phyloP scores from a whole-genome alignment of 2,113 vertebrate species.

The Eulemur macaco region DNA sequence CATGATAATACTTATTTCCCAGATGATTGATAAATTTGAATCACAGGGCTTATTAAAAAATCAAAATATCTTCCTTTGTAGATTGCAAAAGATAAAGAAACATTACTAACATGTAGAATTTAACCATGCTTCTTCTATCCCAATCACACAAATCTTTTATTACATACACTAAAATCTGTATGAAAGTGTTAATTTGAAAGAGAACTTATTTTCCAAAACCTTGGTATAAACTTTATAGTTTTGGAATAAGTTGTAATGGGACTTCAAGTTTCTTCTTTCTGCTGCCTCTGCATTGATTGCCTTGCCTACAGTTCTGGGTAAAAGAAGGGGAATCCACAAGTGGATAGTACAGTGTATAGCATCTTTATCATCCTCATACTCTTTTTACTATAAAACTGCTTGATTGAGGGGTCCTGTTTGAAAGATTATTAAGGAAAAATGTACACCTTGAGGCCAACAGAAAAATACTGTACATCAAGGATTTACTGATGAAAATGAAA shows the following conservation, averaged over 20 bases:
- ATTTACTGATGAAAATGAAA: neutral
- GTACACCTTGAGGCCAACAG: neutral
- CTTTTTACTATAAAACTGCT: neutral
- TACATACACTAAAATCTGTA: neutral
- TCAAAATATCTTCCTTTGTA: neutral
- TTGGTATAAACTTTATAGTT: neutral
- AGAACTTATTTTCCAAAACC: neutral
- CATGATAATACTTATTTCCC: neutral
- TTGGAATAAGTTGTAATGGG: neutral
- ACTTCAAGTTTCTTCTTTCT: neutral
- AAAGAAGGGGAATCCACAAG: neutral
- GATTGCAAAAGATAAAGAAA: neutral
- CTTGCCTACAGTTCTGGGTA: neutral
- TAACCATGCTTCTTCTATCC: neutral
- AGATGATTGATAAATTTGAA: neutral
- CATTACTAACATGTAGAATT: neutral
- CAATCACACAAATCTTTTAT: neutral
- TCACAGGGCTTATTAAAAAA: neutral
- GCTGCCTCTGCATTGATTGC: neutral
- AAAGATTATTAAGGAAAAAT: neutral
- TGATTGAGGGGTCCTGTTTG: neutral
- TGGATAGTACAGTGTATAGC: too few species aligned
- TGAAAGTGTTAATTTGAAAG: neutral
- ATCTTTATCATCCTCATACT: neutral
- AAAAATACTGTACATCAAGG: neutral